Percentiles rank a stretch among this genome's conserved stretches.
Evolutionary conservation across 1,140 invertebrate genomes (phyloP).

Genomic region (Oppia nitens): DNA sequence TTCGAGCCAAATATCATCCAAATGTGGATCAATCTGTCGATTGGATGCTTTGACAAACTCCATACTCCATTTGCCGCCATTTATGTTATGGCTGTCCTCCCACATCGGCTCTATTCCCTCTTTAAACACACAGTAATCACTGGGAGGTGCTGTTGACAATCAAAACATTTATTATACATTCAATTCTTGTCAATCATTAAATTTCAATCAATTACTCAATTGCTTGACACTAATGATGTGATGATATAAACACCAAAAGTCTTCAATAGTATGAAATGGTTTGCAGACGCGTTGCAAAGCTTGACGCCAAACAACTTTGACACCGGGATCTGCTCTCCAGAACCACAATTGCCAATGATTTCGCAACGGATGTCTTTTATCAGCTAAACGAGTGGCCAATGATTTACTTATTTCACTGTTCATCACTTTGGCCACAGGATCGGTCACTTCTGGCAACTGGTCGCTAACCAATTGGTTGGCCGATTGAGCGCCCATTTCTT

Average conservation of each 20-base stretch:
- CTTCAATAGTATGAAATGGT: not conserved
- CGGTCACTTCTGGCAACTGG: no score
- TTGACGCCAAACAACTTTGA: not conserved
- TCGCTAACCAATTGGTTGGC: no score
- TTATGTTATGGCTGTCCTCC: conserved; percentile 15
- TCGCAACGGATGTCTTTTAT: not conserved
- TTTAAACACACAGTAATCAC: conserved; percentile 18
- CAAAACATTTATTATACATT: not conserved
- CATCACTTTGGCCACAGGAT: no score
- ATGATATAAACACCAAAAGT: not conserved
- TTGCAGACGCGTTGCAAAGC: not conserved
- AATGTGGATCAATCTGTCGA: conserved; percentile 1
- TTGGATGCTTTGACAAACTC: not conserved
- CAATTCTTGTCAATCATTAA: not conserved
- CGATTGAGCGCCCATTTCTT: no score
- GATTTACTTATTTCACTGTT: not conserved
- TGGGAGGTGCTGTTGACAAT: not conserved
- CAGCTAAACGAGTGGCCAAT: not conserved
- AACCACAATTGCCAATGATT: not conserved
- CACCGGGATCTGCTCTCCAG: not conserved
- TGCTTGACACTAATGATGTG: not conserved
- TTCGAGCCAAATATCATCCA: conserved; percentile 15
- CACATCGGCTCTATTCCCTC: conserved; percentile 17
- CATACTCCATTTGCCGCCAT: conserved; percentile 14
- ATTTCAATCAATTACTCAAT: not conserved